These are phyloP conservation scores for Aradus depressus DNA, from an alignment of 2,888 invertebrate species.

Conservation along the genomic window DNA sequence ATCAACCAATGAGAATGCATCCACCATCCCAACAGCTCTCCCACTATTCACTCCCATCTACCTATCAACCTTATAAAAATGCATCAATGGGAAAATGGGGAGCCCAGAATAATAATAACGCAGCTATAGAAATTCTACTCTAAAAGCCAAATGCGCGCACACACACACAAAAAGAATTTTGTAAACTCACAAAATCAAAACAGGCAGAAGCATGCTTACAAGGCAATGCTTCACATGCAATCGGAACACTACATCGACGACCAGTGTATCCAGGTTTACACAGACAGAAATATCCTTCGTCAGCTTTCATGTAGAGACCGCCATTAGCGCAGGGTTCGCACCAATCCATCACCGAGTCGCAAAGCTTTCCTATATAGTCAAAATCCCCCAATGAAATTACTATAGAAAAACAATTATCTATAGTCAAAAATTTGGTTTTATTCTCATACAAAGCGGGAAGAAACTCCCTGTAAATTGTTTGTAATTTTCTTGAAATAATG, in stretches of 20 bases:
- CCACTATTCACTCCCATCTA: no score
- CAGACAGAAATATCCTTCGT: constrained; percentile 24
- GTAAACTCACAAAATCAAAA: constrained; percentile 50
- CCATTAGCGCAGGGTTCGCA: constrained; percentile 81
- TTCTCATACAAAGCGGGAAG: not conserved
- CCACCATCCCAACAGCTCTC: no score
- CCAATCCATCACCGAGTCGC: constrained; percentile 12
- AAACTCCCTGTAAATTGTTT: not conserved
- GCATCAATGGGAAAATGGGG: not conserved
- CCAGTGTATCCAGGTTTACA: constrained; percentile 24
- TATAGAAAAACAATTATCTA: not conserved
- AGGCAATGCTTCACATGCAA: constrained; percentile 41
- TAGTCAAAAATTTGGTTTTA: not conserved
- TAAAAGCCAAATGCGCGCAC: no score
- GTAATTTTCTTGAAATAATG: no score
- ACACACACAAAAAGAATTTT: constrained; percentile 1
- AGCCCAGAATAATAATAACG: no score
- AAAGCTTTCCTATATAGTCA: constrained; percentile 5
- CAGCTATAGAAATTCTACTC: no score
- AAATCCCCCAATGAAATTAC: not conserved
- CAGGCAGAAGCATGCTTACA: constrained; percentile 51
- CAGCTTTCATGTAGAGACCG: constrained; percentile 39
- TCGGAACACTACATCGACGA: constrained; percentile 18
- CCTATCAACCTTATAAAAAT: not conserved
- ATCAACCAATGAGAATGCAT: no score